Base-by-base conservation (phyloP, 2,888 invertebrate genomes). In the Pristionchus exspectatus region DNA sequence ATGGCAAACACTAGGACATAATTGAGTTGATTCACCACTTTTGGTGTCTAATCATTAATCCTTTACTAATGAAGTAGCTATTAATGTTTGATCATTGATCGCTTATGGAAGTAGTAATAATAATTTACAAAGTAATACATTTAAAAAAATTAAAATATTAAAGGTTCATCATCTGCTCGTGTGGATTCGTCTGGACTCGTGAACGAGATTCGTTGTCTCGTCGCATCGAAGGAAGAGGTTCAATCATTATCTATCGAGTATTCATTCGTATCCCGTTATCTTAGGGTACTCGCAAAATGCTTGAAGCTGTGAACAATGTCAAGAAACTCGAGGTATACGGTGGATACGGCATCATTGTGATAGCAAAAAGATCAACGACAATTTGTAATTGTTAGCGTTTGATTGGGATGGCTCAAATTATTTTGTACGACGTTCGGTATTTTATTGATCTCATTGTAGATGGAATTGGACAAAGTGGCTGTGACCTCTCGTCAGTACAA, bases 201-300 rank as follows among this genome's bases (percentile, higher is more conserved):
- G 9, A 27, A 38, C 33, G 86, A 86, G 86, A 86, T 86, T 86
- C 63, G 86, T 27, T 18, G 5, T 9, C 66, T 86, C 24, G 86
- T 86, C 14, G 86, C 66, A 44, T n/a, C 63, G 38, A 86, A 86
- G 86, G 86, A 86, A 66, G 86, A 86, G 86, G 86, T 86, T 56
- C 12, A 24, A 10, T 38, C 24, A 33, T 21, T 30, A 56, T n/a
- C 72, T 30, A 1, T n/a, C 72, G 24, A 24, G 27, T 16, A 72
- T 16, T 30, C 3, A 69, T 33, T 27, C 7, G 1, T 77, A 44
- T 77, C 44, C 0, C 5, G 27, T 50, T 54, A 0, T n/a, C 50
- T 50, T 18, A 87, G 87, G 87, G 50, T 69, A 72, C 87, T 50
- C 69, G 87, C 21, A 87, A 87, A 72, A 87, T 87, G 87, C 56